These are phyloP conservation scores for Deilephila elpenor DNA, from an alignment of 2,888 invertebrate genomes.

Conservation along the genomic window DNA sequence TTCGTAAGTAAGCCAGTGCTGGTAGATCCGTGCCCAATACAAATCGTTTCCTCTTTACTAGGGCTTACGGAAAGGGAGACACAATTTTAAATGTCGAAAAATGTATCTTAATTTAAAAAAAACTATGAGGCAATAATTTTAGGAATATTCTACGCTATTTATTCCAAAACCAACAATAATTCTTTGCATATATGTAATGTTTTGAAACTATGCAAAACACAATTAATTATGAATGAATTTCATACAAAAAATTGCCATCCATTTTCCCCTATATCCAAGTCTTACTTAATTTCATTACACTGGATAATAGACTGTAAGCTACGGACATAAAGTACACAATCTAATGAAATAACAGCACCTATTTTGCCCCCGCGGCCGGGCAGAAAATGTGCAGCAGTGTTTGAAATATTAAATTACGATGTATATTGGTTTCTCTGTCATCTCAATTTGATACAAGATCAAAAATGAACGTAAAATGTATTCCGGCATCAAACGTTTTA, in stretches of 20 bases:
- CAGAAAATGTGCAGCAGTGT: conserved; percentile 24
- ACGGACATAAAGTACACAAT: conserved; percentile 1
- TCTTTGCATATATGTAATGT: too few species aligned
- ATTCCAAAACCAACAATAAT: too few species aligned
- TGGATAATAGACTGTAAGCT: conserved; percentile 1
- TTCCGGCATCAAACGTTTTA: background rate
- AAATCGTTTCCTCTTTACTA: too few species aligned
- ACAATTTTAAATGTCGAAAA: too few species aligned
- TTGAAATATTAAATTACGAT: conserved; percentile 52
- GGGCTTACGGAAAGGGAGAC: too few species aligned
- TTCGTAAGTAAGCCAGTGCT: too few species aligned
- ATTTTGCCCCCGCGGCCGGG: background rate
- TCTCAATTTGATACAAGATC: conserved; percentile 33
- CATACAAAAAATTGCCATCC: background rate
- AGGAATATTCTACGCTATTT: too few species aligned
- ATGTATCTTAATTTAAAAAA: too few species aligned
- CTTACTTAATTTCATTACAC: background rate
- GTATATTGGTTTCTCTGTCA: conserved; percentile 36
- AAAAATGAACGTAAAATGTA: background rate
- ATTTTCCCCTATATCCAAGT: conserved; percentile 7
- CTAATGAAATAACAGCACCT: background rate
- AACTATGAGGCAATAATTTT: too few species aligned
- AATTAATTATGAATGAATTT: background rate
- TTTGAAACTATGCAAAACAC: too few species aligned
- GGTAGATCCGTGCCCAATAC: too few species aligned